A percentile compares a stretch with the other conserved stretches of the same genome.
Conservation (phyloP, 2,888 invertebrate species). For the Lochmaea crataegi region DNA sequence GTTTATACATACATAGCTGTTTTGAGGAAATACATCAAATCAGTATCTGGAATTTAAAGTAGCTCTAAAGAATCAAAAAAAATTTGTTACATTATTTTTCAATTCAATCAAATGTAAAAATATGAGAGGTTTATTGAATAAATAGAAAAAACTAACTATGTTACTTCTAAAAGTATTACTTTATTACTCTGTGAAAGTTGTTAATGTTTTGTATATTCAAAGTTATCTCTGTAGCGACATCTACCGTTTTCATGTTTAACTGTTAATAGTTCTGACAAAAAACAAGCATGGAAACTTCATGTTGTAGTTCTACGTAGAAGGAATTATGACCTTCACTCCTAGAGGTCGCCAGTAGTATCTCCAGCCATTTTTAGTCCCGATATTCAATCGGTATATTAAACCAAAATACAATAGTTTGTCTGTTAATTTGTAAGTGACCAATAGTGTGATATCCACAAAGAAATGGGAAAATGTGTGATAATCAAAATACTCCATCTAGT, state of each 20-base stretch:
- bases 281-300: neutral
- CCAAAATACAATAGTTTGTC: too few species aligned
- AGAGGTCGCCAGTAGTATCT: neutral
- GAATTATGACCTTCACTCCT: neutral
- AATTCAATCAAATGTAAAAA: neutral
- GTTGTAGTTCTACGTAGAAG: neutral
- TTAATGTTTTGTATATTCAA: neutral
- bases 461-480: too few species aligned
- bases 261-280: neutral
- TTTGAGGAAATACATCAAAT: slow-evolving; percentile 46
- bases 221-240: neutral
- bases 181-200: neutral
- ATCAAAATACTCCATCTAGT: too few species aligned
- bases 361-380: neutral
- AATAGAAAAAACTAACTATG: too few species aligned
- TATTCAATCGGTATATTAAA: too few species aligned
- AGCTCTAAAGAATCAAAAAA: neutral
- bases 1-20: slow-evolving; percentile 53
- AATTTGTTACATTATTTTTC: neutral
- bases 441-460: too few species aligned
- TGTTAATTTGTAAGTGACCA: too few species aligned
- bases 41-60: slow-evolving; percentile 42
- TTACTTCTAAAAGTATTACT: too few species aligned
- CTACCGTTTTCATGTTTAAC: neutral
- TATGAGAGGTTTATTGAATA: too few species aligned